Evolutionary conservation across 1,140 invertebrate species (phyloP), one percentile per base, ranked within the genome.

Genomic region (Brachionus rotundiformis): DNA sequence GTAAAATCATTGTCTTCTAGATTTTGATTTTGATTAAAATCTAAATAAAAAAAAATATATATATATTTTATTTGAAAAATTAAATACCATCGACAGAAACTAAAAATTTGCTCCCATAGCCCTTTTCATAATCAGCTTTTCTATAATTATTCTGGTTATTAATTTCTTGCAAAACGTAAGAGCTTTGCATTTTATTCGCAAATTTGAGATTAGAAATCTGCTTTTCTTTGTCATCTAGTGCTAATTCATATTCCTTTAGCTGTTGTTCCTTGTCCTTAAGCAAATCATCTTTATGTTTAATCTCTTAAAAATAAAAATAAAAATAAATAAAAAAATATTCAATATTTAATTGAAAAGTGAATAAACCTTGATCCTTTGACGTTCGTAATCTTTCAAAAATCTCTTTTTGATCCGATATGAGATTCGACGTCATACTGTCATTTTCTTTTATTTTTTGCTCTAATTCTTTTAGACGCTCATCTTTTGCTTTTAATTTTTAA

Each of bases 241-340:
- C 47, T 19, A 54, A 54, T 54, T 19, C 47, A 54, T 54, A 54
- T 19, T 54, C 19, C 16, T 54, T 54, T 19, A 54, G 47, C 47
- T 54, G n/a, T 54, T 54, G 47, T 19, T 54, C 47, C 19, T 54
- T 19, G 16, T 54, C 47, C 47, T 49, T 49, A 3, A 44, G 41
- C 41, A 44, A 44, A 44, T 44, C n/a, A n/a, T n/a, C n/a, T n/a
- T n/a, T n/a, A n/a, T n/a, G 44, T n/a, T 49, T 49, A n/a, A 49
- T 49, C 44, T 49, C 13, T 49, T 16, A 49, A 49, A 49, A 49
- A 49, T 49, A 49, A 49, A 49, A 49, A 49, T 49, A 49, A 49
- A n/a, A 49, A 49, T n/a, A 49, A 23, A 49, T 49, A 49, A 49
- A 49, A n/a, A 49, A 49, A 49, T 49, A 49, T 49, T 49, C 44